These are phyloP conservation scores for Yponomeuta cagnagella DNA, from an alignment of 2,888 invertebrate genomes.

Conservation along the genomic window DNA sequence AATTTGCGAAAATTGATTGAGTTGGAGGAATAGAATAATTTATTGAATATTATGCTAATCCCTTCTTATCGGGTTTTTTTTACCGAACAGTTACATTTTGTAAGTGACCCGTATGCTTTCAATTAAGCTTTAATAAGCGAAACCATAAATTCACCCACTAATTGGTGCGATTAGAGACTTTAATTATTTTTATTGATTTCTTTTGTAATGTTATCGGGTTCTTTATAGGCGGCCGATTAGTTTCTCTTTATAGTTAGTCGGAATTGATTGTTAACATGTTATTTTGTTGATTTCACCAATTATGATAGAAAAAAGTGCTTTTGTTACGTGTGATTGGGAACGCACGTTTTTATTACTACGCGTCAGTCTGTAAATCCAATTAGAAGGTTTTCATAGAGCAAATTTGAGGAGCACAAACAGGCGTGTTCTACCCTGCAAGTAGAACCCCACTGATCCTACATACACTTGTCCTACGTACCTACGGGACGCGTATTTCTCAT, in stretches of 20 bases:
- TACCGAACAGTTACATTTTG: background rate
- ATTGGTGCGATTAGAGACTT: constrained; percentile 70
- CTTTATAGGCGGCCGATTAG: constrained; percentile 60
- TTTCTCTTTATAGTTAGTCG: constrained; percentile 60
- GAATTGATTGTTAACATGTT: constrained; percentile 68
- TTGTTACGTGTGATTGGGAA: background rate
- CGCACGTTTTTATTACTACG: background rate
- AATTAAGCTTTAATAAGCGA: constrained; percentile 40
- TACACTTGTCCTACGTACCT: no score
- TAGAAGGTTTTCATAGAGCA: background rate
- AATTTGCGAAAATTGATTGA: background rate
- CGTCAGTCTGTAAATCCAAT: background rate
- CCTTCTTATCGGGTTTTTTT: background rate
- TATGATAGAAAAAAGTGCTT: constrained; percentile 20
- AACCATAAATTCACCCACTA: constrained; percentile 63
- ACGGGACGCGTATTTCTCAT: no score
- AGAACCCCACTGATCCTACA: no score
- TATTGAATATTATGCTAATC: constrained; percentile 10
- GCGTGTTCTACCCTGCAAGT: no score
- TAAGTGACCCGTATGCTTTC: constrained; percentile 18
- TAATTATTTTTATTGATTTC: constrained; percentile 71
- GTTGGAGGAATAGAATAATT: constrained; percentile 1
- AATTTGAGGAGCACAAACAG: no score
- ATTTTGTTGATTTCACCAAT: constrained; percentile 59
- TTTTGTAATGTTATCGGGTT: constrained; percentile 70